Percentiles rank a stretch among this genome's conserved stretches.
phyloP scores from a whole-genome alignment of 2,888 invertebrate genomes.

The Copidosoma aretas region DNA sequence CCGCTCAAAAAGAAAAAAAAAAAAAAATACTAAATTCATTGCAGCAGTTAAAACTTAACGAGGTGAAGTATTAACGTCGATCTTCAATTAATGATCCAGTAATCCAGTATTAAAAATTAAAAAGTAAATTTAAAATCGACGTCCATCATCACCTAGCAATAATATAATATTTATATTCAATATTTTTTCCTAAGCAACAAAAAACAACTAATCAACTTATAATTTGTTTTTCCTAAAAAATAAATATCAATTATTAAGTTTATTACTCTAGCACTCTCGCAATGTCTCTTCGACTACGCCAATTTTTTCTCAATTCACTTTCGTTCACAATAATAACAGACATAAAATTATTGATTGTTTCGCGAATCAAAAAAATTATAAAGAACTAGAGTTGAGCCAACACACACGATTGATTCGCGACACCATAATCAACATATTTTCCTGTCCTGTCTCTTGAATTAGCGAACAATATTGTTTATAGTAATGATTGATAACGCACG shows the following conservation, averaged over 20 bases:
- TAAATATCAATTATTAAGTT: constrained; percentile 30
- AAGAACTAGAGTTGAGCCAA: not conserved
- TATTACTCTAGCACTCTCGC: constrained; percentile 14
- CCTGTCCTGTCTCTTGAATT: not conserved
- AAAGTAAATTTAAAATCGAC: too few relatives aligned
- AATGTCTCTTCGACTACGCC: constrained; percentile 17
- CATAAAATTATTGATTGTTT: constrained; percentile 16
- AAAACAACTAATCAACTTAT: constrained; percentile 14
- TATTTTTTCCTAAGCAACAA: constrained; percentile 21
- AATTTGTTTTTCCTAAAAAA: constrained; percentile 21
- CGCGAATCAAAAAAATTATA: constrained; percentile 3
- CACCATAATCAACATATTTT: not conserved
- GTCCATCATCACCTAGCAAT: too few relatives aligned
- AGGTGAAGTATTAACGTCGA: constrained; percentile 14
- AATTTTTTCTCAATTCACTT: constrained; percentile 8
- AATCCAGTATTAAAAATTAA: too few relatives aligned
- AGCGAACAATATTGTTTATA: not conserved
- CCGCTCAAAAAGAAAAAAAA: constrained; percentile 22
- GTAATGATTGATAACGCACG: too few relatives aligned
- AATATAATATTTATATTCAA: too few relatives aligned
- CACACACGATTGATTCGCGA: not conserved
- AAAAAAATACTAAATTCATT: constrained; percentile 23
- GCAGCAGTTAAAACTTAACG: constrained; percentile 32
- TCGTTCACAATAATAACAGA: constrained; percentile 14
- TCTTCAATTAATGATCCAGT: too few relatives aligned